Evolutionary conservation across 2,888 invertebrate genomes (phyloP).

Genomic region (Unio pictorum): DNA sequence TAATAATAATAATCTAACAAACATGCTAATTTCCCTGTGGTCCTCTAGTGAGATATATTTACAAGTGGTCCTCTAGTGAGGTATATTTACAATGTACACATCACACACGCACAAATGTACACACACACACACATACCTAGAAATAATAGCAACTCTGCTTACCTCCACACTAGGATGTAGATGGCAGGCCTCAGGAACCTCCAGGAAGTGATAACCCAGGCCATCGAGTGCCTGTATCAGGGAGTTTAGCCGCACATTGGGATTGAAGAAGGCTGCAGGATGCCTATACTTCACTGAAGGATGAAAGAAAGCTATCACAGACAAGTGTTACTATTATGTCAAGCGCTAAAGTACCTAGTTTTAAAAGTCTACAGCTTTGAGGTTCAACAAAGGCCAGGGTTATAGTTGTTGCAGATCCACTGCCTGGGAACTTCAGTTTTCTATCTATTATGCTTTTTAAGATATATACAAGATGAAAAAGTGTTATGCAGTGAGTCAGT

Average conservation of each 20-base stretch:
- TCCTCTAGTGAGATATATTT: neutral
- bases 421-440: too few species aligned
- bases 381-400: too few species aligned
- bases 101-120: neutral
- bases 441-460: too few species aligned
- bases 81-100: neutral
- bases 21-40: neutral
- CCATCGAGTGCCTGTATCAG: conserved; percentile 68
- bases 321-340: neutral
- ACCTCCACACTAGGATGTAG: conserved; percentile 69
- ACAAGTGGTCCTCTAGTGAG: neutral
- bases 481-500: too few species aligned
- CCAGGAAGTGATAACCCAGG: conserved; percentile 60
- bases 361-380: too few species aligned
- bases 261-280: conserved; percentile 67
- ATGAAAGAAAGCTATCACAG: conserved; percentile 4
- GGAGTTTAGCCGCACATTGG: conserved; percentile 59
- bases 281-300: conserved; percentile 68
- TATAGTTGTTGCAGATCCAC: too few species aligned
- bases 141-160: conserved; percentile 6
- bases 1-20: neutral
- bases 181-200: conserved; percentile 70
- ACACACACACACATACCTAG: too few species aligned
- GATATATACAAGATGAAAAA: too few species aligned
- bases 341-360: neutral